Conservation (phyloP, 2,113 vertebrate genomes). For the Apteryx owenii region DNA sequence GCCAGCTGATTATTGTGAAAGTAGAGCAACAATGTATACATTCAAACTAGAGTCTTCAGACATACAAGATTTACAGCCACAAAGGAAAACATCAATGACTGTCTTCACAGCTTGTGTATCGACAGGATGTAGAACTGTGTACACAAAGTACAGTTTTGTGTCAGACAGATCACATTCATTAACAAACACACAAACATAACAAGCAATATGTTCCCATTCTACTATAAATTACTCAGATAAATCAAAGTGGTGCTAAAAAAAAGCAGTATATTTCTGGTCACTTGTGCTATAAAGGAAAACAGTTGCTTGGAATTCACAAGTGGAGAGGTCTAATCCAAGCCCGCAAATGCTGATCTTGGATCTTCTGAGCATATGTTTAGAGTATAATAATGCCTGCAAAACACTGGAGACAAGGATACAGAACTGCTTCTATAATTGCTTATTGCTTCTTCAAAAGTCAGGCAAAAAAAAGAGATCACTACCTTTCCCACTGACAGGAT, state of each 20-base stretch:
- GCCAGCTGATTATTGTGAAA: background rate
- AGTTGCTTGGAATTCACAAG: constrained; percentile 30
- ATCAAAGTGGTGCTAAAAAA: constrained; percentile 48
- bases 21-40: background rate
- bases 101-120: background rate
- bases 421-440: background rate
- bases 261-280: constrained; percentile 35
- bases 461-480: background rate
- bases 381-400: background rate
- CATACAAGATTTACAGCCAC: background rate
- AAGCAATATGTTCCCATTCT: background rate
- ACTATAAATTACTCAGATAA: constrained; percentile 38
- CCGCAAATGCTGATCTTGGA: constrained; percentile 14
- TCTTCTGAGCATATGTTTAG: constrained; percentile 19
- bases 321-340: background rate
- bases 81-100: background rate
- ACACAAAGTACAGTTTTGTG: background rate
- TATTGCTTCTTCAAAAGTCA: background rate
- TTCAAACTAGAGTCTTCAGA: background rate
- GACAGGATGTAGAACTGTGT: background rate
- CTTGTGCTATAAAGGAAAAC: constrained; percentile 17
- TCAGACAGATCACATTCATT: background rate
- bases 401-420: background rate
- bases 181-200: background rate
- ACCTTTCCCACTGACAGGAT: background rate